Evolutionary conservation across 1,140 invertebrate species (phyloP), one percentile per base, ranked within the genome.

Genomic region (Globodera rostochiensis): DNA sequence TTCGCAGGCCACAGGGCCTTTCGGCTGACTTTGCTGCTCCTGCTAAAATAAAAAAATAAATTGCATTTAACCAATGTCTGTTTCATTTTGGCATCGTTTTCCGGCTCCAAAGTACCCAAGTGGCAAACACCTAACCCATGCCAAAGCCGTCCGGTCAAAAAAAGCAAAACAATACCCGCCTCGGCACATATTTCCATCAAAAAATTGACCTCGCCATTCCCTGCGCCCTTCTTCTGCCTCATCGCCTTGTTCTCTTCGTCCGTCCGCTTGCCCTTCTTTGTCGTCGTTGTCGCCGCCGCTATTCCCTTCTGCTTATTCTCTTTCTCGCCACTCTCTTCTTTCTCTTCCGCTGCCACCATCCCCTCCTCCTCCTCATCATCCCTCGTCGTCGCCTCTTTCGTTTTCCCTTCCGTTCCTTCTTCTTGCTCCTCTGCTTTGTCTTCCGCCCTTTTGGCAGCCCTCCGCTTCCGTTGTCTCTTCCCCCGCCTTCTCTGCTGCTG

Each of bases 401-500:
- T 25, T 25, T 49, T 60, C 13, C 19, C 46, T 19, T 49, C 36
- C 79, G 8, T 21, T 69, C 46, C 5, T 19, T 69, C n/a, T 60
- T 69, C 74, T 46, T 69, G 21, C 47, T 49, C 53, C 25, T 73
- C 49, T 66, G 13, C 57, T n/a, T 83, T 77, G 3, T 75, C 70
- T 25, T 25, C 50, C 80, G 6, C 19, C 45, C 46, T 19, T 57
- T 11, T 53, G 25, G n/a, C 47, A 9, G 74, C 60, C 47, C 45
- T 47, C 0, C n/a, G 60, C 49, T 25, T 60, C n/a, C 46, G 50
- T 47, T 80, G 66, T 25, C 19, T 80, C 47, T 45, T 45, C 80
- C 71, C 8, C 46, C 36, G 69, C 78, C 57, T 73, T 77, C 50
- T 77, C 79, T 45, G 80, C 74, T 69, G 83, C 75, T 53, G 79